Base-by-base conservation (phyloP, 2,888 invertebrate genomes). In the Ganaspis brasiliensis region DNA sequence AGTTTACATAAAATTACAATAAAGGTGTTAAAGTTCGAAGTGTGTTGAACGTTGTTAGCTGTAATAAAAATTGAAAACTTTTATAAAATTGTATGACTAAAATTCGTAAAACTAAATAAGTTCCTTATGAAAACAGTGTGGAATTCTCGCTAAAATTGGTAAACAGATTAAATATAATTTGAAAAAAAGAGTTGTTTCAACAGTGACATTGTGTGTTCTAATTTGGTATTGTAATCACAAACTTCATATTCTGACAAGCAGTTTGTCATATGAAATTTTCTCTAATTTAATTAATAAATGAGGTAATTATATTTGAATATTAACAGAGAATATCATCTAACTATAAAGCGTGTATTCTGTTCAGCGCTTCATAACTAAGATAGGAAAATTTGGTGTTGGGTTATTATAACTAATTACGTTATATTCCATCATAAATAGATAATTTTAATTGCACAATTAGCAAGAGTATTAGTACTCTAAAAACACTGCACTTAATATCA, bases 251-350 rank as follows among this genome's bases (percentile, higher is more conserved):
- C 52, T 52, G 16, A 16, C 16, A 52, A 52, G 16, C 52, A 52
- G 52, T 52, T 52, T 19, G n/a, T 19, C 52, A 52, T 16, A 52
- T 19, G 16, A 8, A 52, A 9, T 52, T 19, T 52, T 52, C 52
- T 19, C 19, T 52, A 19, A 52, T 9, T 52, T 52, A 19, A 52
- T 52, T 52, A 52, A 19, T 52, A 52, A 52, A 19, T 19, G 52
- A 52, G 52, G 19, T 52, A 52, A 52, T 52, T 52, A n/a, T 52
- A 52, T 52, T 52, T 52, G 52, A 52, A 52, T 52, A 16, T 52
- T 19, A 52, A 52, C 16, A 52, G 19, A 52, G 52, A 52, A 52
- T 52, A 19, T 52, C 19, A 52, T 19, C 52, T 52, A 52, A 52
- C 52, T 52, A 52, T 19, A 52, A 16, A 52, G 9, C 9, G 16